Conservation (phyloP, 2,797 vertebrate species). For the Mycteria americana region DNA sequence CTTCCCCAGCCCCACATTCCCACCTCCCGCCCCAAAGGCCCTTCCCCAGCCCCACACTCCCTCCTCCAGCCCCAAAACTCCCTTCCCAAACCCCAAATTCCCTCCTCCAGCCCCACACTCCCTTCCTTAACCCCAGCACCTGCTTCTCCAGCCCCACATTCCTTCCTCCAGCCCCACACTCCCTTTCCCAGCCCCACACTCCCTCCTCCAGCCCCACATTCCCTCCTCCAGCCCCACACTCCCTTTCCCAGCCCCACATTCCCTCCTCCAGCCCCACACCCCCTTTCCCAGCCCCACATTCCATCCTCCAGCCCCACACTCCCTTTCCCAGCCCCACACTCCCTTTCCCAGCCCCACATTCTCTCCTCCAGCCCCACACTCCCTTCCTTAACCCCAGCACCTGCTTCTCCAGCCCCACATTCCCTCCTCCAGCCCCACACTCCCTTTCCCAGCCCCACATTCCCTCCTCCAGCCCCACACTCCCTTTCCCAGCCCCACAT, state of each 20-base stretch:
- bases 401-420: not conserved
- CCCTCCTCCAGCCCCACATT: not conserved
- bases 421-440: too few relatives aligned
- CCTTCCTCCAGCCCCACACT: not conserved
- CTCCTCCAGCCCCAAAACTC: not conserved
- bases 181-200: not conserved
- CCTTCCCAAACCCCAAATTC: not conserved
- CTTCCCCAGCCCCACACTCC: too few relatives aligned
- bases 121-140: fast-evolving
- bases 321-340: too few relatives aligned
- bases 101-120: too few relatives aligned
- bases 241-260: too few relatives aligned
- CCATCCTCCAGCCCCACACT: too few relatives aligned
- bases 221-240: too few relatives aligned
- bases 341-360: not conserved
- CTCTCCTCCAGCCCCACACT: too few relatives aligned
- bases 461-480: not conserved
- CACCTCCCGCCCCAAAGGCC: not conserved
- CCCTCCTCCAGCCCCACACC: not conserved
- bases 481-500: too few relatives aligned
- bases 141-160: not conserved
- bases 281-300: too few relatives aligned
- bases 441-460: too few relatives aligned
- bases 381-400: too few relatives aligned
- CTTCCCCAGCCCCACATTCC: not conserved